phyloP scores from a whole-genome alignment of 2,888 invertebrate genomes.

The Galeruca laticollis region DNA sequence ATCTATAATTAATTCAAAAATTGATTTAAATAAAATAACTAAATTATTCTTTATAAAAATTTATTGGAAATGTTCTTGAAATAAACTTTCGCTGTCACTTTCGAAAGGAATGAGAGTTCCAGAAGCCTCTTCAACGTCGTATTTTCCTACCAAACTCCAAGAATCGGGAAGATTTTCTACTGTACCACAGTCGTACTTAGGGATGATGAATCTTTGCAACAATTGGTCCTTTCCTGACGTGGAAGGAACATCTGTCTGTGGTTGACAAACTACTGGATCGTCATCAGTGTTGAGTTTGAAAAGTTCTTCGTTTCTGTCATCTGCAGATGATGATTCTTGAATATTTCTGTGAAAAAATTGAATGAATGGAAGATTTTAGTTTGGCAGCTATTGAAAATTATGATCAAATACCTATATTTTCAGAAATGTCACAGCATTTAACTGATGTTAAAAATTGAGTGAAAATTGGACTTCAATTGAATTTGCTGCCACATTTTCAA shows the following conservation, averaged over 20 bases:
- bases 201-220: constrained; percentile 57
- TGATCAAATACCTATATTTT: no score
- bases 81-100: constrained; percentile 55
- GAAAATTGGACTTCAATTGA: no score
- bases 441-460: no score
- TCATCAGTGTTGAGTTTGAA: constrained; percentile 42
- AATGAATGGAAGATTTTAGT: not conserved
- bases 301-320: constrained; percentile 40
- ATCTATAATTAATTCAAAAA: no score
- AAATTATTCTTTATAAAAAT: not conserved
- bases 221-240: constrained; percentile 15
- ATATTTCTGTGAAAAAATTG: not conserved
- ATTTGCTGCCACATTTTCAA: no score
- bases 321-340: constrained; percentile 12
- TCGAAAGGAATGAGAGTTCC: constrained; percentile 63
- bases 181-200: constrained; percentile 59
- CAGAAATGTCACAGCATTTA: no score
- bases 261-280: constrained; percentile 54
- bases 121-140: constrained; percentile 65
- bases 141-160: constrained; percentile 64
- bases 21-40: no score
- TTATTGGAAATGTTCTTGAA: constrained; percentile 55
- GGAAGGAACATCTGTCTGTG: constrained; percentile 19
- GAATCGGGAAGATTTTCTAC: constrained; percentile 59
- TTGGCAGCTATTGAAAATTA: no score